A percentile compares a stretch with the other conserved stretches of the same genome.
These are phyloP conservation scores for Ectemnius continuus DNA, from an alignment of 2,888 invertebrate genomes.

Conservation along the genomic window DNA sequence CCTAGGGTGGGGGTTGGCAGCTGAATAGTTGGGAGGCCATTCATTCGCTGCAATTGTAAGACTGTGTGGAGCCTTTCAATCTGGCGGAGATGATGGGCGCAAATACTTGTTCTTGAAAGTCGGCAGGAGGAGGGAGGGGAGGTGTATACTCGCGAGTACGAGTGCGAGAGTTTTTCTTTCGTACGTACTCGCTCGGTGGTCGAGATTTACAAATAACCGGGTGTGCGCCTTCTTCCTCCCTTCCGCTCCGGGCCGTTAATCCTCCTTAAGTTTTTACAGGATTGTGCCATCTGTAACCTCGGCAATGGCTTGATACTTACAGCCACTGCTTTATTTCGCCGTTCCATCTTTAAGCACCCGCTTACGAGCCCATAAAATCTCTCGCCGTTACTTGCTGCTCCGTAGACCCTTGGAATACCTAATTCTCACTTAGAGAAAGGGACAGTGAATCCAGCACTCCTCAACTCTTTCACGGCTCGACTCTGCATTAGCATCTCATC, in stretches of 20 bases:
- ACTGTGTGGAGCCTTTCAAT: too few species aligned
- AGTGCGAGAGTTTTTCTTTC: conserved; percentile 16
- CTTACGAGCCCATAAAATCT: conserved; percentile 1
- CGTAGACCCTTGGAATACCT: too few species aligned
- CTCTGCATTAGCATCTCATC: too few species aligned
- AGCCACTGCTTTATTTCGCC: conserved; percentile 22
- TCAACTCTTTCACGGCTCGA: too few species aligned
- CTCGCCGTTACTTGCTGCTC: background rate
- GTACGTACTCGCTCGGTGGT: conserved; percentile 6
- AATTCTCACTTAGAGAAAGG: too few species aligned
- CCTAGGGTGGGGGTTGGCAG: too few species aligned
- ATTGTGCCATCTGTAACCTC: background rate
- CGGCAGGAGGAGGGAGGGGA: too few species aligned
- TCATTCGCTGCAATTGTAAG: too few species aligned
- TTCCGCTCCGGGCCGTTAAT: conserved; percentile 31
- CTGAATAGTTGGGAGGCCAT: too few species aligned
- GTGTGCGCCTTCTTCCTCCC: conserved; percentile 12
- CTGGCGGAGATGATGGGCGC: too few species aligned
- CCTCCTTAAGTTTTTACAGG: conserved; percentile 42
- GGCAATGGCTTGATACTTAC: conserved; percentile 22
- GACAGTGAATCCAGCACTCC: too few species aligned
- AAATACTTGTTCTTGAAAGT: background rate
- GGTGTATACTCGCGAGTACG: background rate
- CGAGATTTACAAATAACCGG: conserved; percentile 36
- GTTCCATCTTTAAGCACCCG: too few species aligned